These are phyloP conservation scores for Otolemur garnettii DNA, from an alignment of 2,113 vertebrate species.

Conservation along the genomic window DNA sequence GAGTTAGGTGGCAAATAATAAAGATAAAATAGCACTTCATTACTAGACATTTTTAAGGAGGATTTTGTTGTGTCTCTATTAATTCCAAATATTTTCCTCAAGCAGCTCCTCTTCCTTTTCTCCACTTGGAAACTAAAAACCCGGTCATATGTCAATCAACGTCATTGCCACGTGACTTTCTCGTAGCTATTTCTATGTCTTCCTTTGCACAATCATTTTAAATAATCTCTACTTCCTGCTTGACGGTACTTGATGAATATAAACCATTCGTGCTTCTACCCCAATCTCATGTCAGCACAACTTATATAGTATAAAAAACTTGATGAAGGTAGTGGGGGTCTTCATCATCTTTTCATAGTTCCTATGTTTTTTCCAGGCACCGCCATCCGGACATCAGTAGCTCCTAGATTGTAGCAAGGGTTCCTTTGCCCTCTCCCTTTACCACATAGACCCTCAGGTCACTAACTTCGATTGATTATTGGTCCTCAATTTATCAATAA, in stretches of 20 bases:
- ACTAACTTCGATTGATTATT: background rate
- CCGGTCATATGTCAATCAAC: background rate
- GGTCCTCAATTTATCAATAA: background rate
- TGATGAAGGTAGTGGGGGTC: background rate
- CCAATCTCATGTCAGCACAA: background rate
- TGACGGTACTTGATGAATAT: background rate
- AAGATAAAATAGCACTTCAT: background rate
- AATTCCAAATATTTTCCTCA: background rate
- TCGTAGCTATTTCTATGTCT: background rate
- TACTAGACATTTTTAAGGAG: background rate
- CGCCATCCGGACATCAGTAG: background rate
- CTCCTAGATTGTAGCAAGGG: background rate
- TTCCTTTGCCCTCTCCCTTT: background rate
- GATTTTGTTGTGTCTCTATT: background rate
- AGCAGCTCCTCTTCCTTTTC: background rate
- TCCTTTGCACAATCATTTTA: constrained; percentile 25
- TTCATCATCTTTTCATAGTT: background rate
- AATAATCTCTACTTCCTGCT: constrained; percentile 21
- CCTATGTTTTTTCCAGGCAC: background rate
- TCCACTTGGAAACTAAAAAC: background rate
- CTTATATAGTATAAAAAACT: background rate
- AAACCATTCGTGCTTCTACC: background rate
- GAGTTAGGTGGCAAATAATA: background rate
- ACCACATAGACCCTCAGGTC: background rate
- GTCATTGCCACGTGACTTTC: background rate